phyloP scores from a whole-genome alignment of 2,888 invertebrate species.

The Meganola albula region DNA sequence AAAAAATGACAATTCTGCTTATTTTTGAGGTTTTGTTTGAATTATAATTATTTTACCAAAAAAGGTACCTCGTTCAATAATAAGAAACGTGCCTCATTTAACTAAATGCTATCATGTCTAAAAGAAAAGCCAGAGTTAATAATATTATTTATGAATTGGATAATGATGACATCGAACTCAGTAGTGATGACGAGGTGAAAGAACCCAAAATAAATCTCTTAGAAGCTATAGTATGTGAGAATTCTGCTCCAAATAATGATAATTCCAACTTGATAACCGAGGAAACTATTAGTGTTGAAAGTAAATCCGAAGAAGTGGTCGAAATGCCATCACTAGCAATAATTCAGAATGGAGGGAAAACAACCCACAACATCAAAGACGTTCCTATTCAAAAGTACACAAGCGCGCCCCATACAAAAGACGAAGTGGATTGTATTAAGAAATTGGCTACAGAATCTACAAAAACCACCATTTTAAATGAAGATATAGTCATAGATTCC shows the following conservation, averaged over 20 bases:
- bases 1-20: conserved; percentile 11
- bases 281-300: conserved; percentile 37
- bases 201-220: conserved; percentile 52
- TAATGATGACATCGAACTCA: conserved; percentile 64
- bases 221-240: conserved; percentile 26
- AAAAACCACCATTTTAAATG: conserved; percentile 48
- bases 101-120: conserved; percentile 47
- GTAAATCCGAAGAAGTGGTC: conserved; percentile 30
- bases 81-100: conserved; percentile 3
- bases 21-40: conserved; percentile 1
- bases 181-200: conserved; percentile 65
- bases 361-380: conserved; percentile 26
- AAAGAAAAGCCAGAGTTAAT: conserved; percentile 61
- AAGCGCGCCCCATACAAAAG: conserved; percentile 17
- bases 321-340: conserved; percentile 24
- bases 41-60: conserved; percentile 1
- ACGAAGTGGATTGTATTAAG: conserved; percentile 28
- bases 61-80: no score
- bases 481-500: conserved; percentile 57
- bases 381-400: conserved; percentile 19
- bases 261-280: conserved; percentile 26
- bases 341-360: conserved; percentile 65
- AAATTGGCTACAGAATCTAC: conserved; percentile 27
- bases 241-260: conserved; percentile 7
- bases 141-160: conserved; percentile 74